phyloP scores from a whole-genome alignment of 92 coral and sea anemone species.

The Heliopora coerulea region DNA sequence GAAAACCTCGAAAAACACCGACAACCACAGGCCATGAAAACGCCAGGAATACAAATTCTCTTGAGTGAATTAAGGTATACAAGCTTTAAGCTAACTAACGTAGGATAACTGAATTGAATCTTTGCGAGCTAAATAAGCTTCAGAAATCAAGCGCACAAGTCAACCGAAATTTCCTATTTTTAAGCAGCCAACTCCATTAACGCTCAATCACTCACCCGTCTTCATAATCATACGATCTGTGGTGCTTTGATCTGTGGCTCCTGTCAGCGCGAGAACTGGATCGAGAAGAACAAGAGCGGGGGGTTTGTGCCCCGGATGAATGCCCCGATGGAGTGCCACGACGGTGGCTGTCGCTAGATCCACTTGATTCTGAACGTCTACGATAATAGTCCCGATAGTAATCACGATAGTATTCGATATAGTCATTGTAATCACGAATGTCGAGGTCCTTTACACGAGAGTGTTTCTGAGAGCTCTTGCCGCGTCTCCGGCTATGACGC shows the following conservation, averaged over 20 bases:
- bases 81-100: too few relatives aligned
- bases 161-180: too few relatives aligned
- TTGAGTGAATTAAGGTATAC: too few relatives aligned
- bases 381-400: conserved; percentile 17
- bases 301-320: conserved; percentile 28
- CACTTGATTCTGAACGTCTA: conserved; percentile 5
- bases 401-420: conserved; percentile 10
- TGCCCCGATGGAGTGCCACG: conserved; percentile 14
- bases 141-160: too few relatives aligned
- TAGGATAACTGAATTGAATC: too few relatives aligned
- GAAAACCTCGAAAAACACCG: too few relatives aligned
- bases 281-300: conserved; percentile 6
- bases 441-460: background rate
- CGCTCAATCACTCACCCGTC: conserved; percentile 23
- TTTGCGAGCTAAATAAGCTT: too few relatives aligned
- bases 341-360: conserved; percentile 15
- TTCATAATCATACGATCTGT: conserved; percentile 14
- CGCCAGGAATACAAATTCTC: too few relatives aligned
- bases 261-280: background rate
- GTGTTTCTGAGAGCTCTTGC: background rate
- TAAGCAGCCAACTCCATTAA: too few relatives aligned
- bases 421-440: background rate
- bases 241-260: conserved; percentile 7
- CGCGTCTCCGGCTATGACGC: conserved; percentile 1
- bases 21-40: too few relatives aligned